A percentile compares a stretch with the other conserved stretches of the same genome.
These are phyloP conservation scores for Carlito syrichta DNA, from an alignment of 2,113 vertebrate genomes.

Conservation along the genomic window DNA sequence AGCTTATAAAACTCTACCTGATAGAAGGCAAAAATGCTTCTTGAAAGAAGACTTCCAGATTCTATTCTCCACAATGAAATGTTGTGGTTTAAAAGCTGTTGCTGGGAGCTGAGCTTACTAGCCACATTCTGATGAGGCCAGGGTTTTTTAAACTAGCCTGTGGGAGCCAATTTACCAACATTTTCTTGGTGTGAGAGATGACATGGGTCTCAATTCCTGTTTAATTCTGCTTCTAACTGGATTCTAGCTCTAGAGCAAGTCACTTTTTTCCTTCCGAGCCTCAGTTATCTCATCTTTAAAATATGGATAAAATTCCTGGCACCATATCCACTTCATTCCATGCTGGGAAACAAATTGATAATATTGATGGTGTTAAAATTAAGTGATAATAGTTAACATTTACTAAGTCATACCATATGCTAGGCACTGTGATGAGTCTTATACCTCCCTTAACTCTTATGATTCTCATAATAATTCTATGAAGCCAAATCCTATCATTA, in stretches of 20 bases:
- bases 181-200: not conserved
- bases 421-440: not conserved
- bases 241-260: not conserved
- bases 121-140: not conserved
- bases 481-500: not conserved
- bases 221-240: not conserved
- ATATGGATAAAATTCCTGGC: not conserved
- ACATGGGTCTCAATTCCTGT: not conserved
- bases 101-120: not conserved
- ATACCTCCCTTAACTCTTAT: not conserved
- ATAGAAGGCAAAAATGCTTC: not conserved
- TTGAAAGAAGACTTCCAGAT: not conserved
- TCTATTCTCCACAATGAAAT: not conserved
- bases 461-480: not conserved
- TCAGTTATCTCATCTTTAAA: not conserved
- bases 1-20: not conserved
- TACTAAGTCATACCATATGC: not conserved
- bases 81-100: not conserved
- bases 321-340: not conserved
- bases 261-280: not conserved
- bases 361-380: not conserved
- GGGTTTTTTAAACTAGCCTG: not conserved
- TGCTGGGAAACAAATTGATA: not conserved
- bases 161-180: not conserved
- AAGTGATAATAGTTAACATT: not conserved